Evolutionary conservation across 2,888 invertebrate genomes (phyloP).

Genomic region (Xiphydria camelus): DNA sequence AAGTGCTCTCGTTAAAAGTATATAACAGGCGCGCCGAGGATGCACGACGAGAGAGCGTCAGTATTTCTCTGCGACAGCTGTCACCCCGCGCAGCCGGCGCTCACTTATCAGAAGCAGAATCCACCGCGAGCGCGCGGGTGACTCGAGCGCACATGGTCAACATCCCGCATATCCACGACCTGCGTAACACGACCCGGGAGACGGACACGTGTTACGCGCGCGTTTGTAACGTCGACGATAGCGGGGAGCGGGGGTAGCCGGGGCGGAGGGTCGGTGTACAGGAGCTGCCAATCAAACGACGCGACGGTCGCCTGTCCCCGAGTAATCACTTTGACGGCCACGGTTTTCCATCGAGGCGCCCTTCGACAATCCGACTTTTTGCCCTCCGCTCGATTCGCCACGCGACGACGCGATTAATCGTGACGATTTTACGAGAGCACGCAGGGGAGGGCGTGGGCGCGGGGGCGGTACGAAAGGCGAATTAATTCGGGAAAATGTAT

Average conservation of each 20-base stretch:
- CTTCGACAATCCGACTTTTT: slow-evolving; percentile 16
- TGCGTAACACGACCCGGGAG: slow-evolving; percentile 10
- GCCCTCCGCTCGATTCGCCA: slow-evolving; percentile 16
- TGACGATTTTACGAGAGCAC: slow-evolving; percentile 29
- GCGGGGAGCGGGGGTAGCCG: no score
- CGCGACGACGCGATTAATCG: slow-evolving; percentile 28
- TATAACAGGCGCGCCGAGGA: no score
- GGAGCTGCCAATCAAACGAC: slow-evolving; percentile 25
- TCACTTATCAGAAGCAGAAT: neutral
- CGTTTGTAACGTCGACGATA: slow-evolving; percentile 17
- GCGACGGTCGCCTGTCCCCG: slow-evolving; percentile 17
- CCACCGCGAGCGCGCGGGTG: neutral
- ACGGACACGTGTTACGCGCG: slow-evolving; percentile 5
- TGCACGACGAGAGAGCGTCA: no score
- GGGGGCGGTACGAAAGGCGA: slow-evolving; percentile 40
- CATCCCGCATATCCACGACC: slow-evolving; percentile 5
- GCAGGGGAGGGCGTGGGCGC: slow-evolving; percentile 16
- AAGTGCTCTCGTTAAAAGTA: neutral
- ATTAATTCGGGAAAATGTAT: slow-evolving; percentile 46
- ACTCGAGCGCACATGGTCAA: neutral
- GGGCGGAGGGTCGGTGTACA: no score
- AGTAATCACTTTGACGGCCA: slow-evolving; percentile 28
- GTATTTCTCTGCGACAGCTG: no score
- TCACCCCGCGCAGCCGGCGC: no score
- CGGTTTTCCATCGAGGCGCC: no score